Evolutionary conservation across 2,888 invertebrate genomes (phyloP), one percentile per base, ranked within the genome.

Genomic region (Eupithecia tripunctaria): DNA sequence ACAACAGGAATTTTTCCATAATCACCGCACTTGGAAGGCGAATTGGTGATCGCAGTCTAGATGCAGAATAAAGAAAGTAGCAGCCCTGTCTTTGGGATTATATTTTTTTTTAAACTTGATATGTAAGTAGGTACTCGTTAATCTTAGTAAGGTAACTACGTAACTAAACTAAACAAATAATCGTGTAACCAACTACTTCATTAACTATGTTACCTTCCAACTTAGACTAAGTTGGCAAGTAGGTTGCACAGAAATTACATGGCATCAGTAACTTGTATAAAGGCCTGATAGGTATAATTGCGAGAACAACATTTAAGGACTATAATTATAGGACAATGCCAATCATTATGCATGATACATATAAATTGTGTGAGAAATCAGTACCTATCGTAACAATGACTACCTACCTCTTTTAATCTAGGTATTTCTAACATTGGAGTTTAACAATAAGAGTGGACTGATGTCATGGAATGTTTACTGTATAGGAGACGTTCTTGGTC

Each of bases 401-500:
- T 60, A 29, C 29, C 27, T 59, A 29, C 29, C n/a, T n/a, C n/a
- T 60, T 60, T 18, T 29, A 27, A 27, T 27, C 25, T 59, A 27
- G 59, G 27, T 27, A 59, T 59, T 59, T 59, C 59, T 59, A 27
- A 27, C 15, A 27, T 29, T 29, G 15, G 29, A 29, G 27, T 60
- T 7, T 60, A 60, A 60, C 60, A 60, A 60, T 27, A 60, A 18
- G 18, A 60, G 29, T 29, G 29, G 29, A 60, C 60, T 60, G 29
- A 60, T 60, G 60, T 60, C 60, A 60, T 60, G 60, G 29, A 60
- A 60, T 60, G 60, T 60, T 60, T 60, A 29, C 60, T 29, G 18
- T 18, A 15, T 7, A 27, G 27, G 60, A 60, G 7, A 8, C 4
- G 27, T 59, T 59, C 27, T 27, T 47, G 47, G 47, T 21, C 21